phyloP scores from a whole-genome alignment of 2,888 invertebrate species.

The Caenorhabditis angaria region DNA sequence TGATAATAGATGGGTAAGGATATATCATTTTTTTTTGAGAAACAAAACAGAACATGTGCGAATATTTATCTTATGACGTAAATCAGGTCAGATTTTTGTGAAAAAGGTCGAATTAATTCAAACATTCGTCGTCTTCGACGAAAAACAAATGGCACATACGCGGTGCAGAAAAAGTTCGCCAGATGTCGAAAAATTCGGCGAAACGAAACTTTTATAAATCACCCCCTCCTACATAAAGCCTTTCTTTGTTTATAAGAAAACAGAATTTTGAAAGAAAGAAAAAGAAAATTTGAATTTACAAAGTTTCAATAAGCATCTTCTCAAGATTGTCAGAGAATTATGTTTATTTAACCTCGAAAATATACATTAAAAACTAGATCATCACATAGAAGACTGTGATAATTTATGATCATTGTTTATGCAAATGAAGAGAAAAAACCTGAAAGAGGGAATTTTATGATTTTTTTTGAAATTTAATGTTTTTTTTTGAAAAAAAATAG shows the following conservation, averaged over 20 bases:
- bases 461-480: not conserved
- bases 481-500: not conserved
- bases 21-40: no score
- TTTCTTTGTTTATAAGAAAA: not conserved
- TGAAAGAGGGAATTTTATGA: no score
- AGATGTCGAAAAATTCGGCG: not conserved
- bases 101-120: no score
- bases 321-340: no score
- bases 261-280: not conserved
- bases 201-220: constrained; percentile 2
- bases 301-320: not conserved
- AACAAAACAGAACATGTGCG: no score
- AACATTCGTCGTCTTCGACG: not conserved
- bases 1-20: not conserved
- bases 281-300: not conserved
- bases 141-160: not conserved
- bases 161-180: constrained; percentile 4
- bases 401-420: not conserved
- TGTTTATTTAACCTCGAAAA: not conserved
- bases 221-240: not conserved
- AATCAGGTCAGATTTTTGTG: no score
- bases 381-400: no score
- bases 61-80: no score
- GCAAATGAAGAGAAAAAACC: not conserved
- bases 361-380: not conserved